These are phyloP conservation scores for Macroteleia sp. DNA, from an alignment of 2,888 invertebrate genomes.

Conservation along the genomic window DNA sequence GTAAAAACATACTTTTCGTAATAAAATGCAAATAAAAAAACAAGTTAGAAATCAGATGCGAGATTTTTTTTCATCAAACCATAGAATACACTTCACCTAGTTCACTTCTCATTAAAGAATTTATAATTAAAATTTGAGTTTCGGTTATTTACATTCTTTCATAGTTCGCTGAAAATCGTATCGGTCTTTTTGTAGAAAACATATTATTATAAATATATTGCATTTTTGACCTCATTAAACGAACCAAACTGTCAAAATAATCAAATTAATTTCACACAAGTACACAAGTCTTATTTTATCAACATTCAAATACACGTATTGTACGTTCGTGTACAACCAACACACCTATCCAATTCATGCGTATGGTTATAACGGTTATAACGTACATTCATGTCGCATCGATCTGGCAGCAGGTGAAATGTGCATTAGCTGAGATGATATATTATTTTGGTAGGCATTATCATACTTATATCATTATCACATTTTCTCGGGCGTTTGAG, in stretches of 20 bases:
- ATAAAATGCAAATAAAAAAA: too few relatives aligned
- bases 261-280: background rate
- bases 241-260: background rate
- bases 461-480: constrained; percentile 47
- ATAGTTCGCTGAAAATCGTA: too few relatives aligned
- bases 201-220: too few relatives aligned
- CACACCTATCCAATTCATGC: too few relatives aligned
- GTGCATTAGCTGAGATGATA: constrained; percentile 72
- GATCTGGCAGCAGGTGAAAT: constrained; percentile 70
- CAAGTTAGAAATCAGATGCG: too few relatives aligned
- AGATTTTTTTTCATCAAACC: background rate
- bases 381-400: constrained; percentile 44
- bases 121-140: too few relatives aligned
- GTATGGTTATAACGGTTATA: constrained; percentile 33
- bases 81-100: too few relatives aligned
- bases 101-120: too few relatives aligned
- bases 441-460: constrained; percentile 76
- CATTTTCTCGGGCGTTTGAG: constrained; percentile 33
- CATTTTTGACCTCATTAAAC: too few relatives aligned
- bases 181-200: too few relatives aligned
- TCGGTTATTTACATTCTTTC: background rate
- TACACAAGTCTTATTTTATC: constrained; percentile 8
- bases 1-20: too few relatives aligned
- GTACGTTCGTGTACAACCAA: too few relatives aligned
- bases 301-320: background rate